Base-by-base conservation (phyloP, 1,140 invertebrate genomes). In the Heliconius himera region DNA sequence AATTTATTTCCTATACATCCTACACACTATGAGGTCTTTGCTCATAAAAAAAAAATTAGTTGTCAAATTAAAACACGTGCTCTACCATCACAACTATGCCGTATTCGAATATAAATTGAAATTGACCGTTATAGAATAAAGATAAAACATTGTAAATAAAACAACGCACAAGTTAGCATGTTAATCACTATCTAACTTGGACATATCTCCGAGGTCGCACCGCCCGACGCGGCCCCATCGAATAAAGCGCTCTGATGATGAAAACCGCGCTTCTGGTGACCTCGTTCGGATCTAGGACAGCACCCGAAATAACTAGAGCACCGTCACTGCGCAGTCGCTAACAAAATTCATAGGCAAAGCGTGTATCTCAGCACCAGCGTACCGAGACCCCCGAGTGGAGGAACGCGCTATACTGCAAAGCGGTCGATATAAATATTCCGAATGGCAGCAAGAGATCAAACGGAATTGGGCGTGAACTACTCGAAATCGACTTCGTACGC, bases 251-350 rank as follows among this genome's bases (percentile, higher is more conserved):
- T 84, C 84, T 88, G 88, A 88, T 92, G 90, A 93, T 92, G 91
- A 91, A 91, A 92, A 91, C 90, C 81, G 88, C 86, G 87, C 88
- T 89, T 85, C 87, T 81, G 85, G 80, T 83, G 91, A 88, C 92
- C 92, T 93, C 90, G 91, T 90, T 90, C 74, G 74, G 81, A 92
- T 90, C 87, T 93, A 91, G 92, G 90, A 89, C 92, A 88, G 86
- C 83, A 94, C 91, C 92, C 90, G 86, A 94, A 94, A 94, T 94
- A 93, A 93, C 92, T 94, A 89, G 92, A 91, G 85, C 92, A 89
- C 87, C 86, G 90, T 94, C 90, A 93, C 87, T 91, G 90, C 92
- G 90, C 91, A 92, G 86, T 73, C 87, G 89, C 89, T 88, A 90
- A 88, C 89, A 85, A 90, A 88, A 89, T 86, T 89, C 82, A 80